phyloP scores from a whole-genome alignment of 2,113 vertebrate species.

The Dipodomys spectabilis region DNA sequence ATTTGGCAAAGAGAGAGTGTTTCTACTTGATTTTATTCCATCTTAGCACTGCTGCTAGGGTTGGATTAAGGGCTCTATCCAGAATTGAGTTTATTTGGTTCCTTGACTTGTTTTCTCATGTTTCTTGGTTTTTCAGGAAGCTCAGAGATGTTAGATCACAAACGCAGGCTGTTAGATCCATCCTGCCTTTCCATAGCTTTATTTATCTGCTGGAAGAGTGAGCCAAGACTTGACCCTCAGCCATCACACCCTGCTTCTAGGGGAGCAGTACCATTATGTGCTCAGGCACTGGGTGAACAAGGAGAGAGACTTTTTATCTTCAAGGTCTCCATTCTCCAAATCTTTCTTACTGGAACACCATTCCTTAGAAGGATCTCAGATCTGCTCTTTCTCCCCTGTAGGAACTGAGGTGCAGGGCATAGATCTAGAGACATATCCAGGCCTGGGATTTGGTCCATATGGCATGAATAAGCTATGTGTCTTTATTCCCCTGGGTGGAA shows the following conservation, averaged over 20 bases:
- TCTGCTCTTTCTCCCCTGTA: neutral
- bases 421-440: neutral
- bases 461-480: neutral
- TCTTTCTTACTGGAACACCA: neutral
- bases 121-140: constrained; percentile 23
- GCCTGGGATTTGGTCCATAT: neutral
- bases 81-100: neutral
- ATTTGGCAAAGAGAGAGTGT: neutral
- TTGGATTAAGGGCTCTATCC: constrained; percentile 10
- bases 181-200: neutral
- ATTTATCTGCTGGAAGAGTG: neutral
- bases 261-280: neutral
- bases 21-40: constrained; percentile 35
- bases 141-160: neutral
- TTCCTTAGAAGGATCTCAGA: neutral
- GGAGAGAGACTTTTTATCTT: neutral
- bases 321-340: neutral
- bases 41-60: neutral
- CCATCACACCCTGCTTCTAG: fast-evolving
- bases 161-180: neutral
- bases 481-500: constrained; percentile 14
- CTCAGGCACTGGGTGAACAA: neutral
- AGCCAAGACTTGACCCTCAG: neutral
- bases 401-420: neutral
- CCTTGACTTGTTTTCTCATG: constrained; percentile 24